Percentiles rank a stretch among this genome's conserved stretches.
These are phyloP conservation scores for Nesidiocoris tenuis DNA, from an alignment of 2,888 invertebrate species.

Conservation along the genomic window DNA sequence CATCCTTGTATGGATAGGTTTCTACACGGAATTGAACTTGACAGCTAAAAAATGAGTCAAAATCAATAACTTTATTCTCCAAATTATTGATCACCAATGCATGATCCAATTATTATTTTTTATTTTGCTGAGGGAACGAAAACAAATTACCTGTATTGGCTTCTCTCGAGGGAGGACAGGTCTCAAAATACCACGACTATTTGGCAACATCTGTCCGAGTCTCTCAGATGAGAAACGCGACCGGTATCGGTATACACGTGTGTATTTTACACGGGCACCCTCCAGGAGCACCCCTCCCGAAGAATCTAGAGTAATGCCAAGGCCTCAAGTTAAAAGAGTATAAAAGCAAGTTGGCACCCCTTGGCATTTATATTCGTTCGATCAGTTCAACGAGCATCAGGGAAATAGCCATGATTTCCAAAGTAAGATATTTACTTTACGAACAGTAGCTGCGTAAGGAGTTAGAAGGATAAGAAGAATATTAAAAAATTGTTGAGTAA, in stretches of 20 bases:
- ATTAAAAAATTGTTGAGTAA: too few species aligned
- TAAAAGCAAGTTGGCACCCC: constrained; percentile 16
- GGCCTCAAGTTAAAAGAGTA: constrained; percentile 11
- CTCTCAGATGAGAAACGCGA: not conserved
- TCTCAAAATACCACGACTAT: not conserved
- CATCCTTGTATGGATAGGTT: too few species aligned
- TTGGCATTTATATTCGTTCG: constrained; percentile 20
- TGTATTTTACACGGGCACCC: not conserved
- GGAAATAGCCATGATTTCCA: constrained; percentile 26
- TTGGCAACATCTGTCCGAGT: not conserved
- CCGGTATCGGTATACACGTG: not conserved
- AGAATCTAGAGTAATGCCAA: constrained; percentile 42
- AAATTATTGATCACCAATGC: too few species aligned
- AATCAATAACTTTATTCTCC: too few species aligned
- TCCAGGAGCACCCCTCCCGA: not conserved
- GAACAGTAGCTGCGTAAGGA: not conserved
- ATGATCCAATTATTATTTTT: too few species aligned
- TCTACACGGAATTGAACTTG: too few species aligned
- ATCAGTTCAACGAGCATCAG: constrained; percentile 30
- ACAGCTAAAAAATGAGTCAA: too few species aligned
- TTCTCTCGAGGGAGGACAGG: not conserved
- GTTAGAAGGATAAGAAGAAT: not conserved
- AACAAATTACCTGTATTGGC: too few species aligned
- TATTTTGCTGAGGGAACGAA: too few species aligned
- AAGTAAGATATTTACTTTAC: constrained; percentile 8